Evolutionary conservation across 1,140 invertebrate genomes (phyloP), one percentile per base, ranked within the genome.

Genomic region (Hylaeus anthracinus): DNA sequence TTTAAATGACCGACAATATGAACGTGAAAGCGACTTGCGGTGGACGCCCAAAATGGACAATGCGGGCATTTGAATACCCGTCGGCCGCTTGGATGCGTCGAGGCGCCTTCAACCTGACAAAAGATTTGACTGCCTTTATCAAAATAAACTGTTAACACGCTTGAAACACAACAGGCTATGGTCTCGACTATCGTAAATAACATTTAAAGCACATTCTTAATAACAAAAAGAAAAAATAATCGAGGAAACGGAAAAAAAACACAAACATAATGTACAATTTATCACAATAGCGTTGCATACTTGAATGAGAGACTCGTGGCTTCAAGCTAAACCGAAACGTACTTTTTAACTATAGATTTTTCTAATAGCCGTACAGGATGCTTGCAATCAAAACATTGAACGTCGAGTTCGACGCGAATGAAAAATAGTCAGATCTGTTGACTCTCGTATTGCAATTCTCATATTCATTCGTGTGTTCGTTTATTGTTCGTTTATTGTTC

Each of bases 1-100:
- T 98, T 98, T 79, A 98, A 94, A 93, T 98, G 97, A 37, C 97
- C 97, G 39, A 98, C 97, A 85, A 98, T 98, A 92, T 98, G 98
- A 37, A 98, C 97, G 91, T 98, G 97, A 93, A 98, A 98, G 83
- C 97, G 95, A 51, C 97, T 98, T n/a, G 97, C 97, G 39, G 97
- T 98, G 12, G 96, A 96, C 37, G 97, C 97, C 97, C 97, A 98
- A 92, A 98, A 98, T 72, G 96, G 95, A 92, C 97, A 98, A 91
- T 97, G 96, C 2, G 97, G 97, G 93, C 97, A 98, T 92, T 97
- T 97, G 93, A 97, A 98, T 72, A 98, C 97, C 90, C 88, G 91
- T 90, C 89, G 91, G 90, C 91, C 91, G 91, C 87, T 90, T 90
- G 81, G 88, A 90, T 90, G 93, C 90, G 89, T 72, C 81, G 87